Conservation (phyloP, 2,797 vertebrate genomes). For the Heteromormyrus szaboi region DNA sequence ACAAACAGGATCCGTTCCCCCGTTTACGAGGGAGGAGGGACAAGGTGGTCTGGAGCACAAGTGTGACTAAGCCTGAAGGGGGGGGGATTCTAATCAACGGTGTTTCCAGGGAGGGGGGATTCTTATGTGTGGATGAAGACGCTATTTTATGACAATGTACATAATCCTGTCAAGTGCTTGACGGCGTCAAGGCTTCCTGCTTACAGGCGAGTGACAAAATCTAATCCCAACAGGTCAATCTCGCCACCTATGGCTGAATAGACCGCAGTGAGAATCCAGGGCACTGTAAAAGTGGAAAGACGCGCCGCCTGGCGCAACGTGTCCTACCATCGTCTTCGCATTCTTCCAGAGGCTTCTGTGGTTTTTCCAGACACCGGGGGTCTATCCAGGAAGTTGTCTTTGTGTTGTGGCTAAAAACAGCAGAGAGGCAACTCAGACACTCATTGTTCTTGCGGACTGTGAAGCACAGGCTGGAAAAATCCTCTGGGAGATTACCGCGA, state of each 20-base stretch:
- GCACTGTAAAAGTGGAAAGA: background rate
- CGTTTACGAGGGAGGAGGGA: background rate
- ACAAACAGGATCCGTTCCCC: background rate
- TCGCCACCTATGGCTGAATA: slow-evolving; percentile 52
- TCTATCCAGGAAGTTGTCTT: slow-evolving; percentile 99
- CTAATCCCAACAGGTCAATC: slow-evolving; percentile 41
- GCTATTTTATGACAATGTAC: slow-evolving; percentile 19
- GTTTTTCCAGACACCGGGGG: slow-evolving; percentile 97
- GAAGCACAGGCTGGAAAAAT: background rate
- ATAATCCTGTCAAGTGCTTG: slow-evolving; percentile 31
- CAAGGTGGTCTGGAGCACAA: too few relatives aligned
- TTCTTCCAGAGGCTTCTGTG: slow-evolving; percentile 97
- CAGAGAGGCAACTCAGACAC: slow-evolving; percentile 21
- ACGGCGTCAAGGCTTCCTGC: slow-evolving; percentile 23
- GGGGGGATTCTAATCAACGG: background rate
- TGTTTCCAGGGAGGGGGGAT: background rate
- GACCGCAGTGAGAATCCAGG: background rate
- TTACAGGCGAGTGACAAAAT: slow-evolving; percentile 14
- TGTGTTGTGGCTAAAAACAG: slow-evolving; percentile 86
- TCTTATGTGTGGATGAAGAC: slow-evolving; percentile 5
- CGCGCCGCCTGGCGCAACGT: too few relatives aligned
- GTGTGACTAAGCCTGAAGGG: too few relatives aligned
- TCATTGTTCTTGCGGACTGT: slow-evolving; percentile 18
- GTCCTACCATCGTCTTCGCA: slow-evolving; percentile 95
- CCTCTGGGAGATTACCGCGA: background rate